Percentiles rank a stretch among this genome's conserved stretches.
Conservation (phyloP, 1,140 invertebrate species). For the Tigriopus japonicus region DNA sequence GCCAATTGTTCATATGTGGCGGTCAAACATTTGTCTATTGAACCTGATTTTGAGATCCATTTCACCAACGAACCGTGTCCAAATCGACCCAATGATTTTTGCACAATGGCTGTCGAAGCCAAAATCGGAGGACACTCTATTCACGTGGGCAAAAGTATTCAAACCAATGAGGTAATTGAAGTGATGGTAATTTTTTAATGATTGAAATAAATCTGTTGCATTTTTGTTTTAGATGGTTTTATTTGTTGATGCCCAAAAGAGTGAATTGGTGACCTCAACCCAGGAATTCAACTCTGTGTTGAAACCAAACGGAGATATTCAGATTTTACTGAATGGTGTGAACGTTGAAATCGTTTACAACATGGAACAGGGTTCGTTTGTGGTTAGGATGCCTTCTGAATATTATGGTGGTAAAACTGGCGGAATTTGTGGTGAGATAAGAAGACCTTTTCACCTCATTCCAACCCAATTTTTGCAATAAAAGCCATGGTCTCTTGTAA, state of each 20-base stretch:
- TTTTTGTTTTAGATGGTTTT: background rate
- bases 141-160: background rate
- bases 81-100: background rate
- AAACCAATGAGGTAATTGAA: background rate
- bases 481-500: too few relatives aligned
- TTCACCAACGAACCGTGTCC: background rate
- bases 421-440: background rate
- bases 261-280: background rate
- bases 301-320: background rate
- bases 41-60: slow-evolving; percentile 1
- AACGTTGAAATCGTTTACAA: background rate
- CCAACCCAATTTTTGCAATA: too few relatives aligned
- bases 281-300: background rate
- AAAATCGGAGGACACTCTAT: background rate
- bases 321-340: background rate
- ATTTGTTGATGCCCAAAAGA: background rate
- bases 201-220: too few relatives aligned
- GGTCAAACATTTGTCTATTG: background rate
- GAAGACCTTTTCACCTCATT: too few relatives aligned
- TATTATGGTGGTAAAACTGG: background rate
- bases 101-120: background rate
- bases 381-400: background rate
- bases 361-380: background rate
- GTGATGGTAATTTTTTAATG: background rate
- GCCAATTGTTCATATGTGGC: background rate